phyloP scores from a whole-genome alignment of 1,140 invertebrate genomes.

The Drosophila tropicalis region DNA sequence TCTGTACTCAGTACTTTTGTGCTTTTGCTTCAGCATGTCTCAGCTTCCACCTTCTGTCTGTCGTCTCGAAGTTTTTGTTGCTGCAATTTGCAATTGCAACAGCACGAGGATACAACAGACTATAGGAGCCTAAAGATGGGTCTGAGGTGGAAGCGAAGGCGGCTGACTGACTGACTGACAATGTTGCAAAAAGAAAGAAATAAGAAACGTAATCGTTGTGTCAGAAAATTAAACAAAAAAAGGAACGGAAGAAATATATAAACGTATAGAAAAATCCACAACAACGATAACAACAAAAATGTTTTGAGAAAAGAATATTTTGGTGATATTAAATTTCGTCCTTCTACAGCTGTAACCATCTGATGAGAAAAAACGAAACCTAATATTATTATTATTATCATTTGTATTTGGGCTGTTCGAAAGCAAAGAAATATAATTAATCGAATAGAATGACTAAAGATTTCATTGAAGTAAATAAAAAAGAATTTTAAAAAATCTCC shows the following conservation, averaged over 20 bases:
- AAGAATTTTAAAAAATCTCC: no score
- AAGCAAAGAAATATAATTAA: constrained; percentile 12
- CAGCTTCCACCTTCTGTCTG: constrained; percentile 3
- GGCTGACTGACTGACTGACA: constrained; percentile 7
- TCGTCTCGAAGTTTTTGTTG: constrained; percentile 9
- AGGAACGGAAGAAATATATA: background rate
- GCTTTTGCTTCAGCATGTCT: background rate
- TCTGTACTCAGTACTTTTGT: background rate
- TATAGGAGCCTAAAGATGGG: background rate
- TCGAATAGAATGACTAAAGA: background rate
- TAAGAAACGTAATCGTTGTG: constrained; percentile 28
- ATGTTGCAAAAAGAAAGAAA: constrained; percentile 20
- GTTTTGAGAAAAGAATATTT: constrained; percentile 15
- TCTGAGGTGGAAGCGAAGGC: background rate
- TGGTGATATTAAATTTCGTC: constrained; percentile 18
- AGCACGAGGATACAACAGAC: background rate
- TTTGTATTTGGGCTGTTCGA: background rate
- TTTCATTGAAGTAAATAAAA: background rate
- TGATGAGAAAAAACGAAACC: background rate
- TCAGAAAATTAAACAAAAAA: constrained; percentile 24
- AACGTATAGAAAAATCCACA: background rate
- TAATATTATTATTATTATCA: constrained; percentile 6
- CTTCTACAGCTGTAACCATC: background rate
- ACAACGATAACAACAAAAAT: background rate
- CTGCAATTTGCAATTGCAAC: constrained; percentile 20